phyloP scores from a whole-genome alignment of 2,113 vertebrate genomes.

The Plecturocebus donacophilus region DNA sequence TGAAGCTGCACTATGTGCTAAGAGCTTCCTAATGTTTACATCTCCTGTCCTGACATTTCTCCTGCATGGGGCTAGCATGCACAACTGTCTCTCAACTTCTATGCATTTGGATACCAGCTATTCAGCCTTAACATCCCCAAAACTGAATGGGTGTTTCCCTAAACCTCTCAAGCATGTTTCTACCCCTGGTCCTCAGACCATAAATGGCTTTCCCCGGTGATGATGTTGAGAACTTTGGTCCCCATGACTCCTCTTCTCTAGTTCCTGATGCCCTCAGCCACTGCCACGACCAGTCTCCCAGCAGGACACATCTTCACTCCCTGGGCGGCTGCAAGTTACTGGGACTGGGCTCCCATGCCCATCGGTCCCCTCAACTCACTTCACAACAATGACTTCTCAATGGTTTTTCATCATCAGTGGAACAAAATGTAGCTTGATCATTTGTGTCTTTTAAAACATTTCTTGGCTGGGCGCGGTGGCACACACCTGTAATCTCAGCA shows the following conservation, averaged over 20 bases:
- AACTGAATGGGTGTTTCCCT: background rate
- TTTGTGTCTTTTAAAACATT: background rate
- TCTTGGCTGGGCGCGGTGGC: fast-evolving
- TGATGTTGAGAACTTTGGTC: too few relatives aligned
- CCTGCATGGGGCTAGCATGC: background rate
- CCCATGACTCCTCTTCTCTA: background rate
- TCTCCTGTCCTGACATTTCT: background rate
- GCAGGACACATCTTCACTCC: background rate
- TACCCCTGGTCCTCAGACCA: too few relatives aligned
- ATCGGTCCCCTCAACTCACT: background rate
- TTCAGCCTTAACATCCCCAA: background rate
- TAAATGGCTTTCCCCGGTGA: background rate
- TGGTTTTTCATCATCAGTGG: background rate
- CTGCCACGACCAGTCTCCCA: background rate
- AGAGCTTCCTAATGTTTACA: fast-evolving
- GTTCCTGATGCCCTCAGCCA: background rate
- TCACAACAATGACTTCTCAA: background rate
- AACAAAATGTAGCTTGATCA: background rate
- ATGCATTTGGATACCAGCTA: background rate
- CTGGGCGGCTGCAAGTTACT: background rate
- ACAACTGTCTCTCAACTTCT: background rate
- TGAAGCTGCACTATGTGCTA: background rate
- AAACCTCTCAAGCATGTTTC: background rate
- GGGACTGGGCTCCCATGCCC: background rate
- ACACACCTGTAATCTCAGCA: too few relatives aligned